Evolutionary conservation across 2,797 vertebrate genomes (phyloP).

Genomic region (Lycodopsis pacificus): DNA sequence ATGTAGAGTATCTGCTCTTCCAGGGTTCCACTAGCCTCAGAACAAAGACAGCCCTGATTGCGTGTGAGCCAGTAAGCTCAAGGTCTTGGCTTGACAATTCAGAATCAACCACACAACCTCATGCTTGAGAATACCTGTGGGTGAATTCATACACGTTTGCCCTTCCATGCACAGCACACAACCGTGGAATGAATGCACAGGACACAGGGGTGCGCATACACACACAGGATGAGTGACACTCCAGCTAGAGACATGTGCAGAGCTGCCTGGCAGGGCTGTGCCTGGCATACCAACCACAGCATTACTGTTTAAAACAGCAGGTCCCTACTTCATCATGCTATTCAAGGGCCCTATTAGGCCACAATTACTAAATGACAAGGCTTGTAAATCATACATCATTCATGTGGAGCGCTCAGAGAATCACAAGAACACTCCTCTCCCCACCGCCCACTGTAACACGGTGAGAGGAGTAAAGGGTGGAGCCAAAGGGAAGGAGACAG

Average conservation of each 20-base stretch:
- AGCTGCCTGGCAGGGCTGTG: conserved; percentile 64
- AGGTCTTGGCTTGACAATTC: background rate
- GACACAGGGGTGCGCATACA: conserved; percentile 22
- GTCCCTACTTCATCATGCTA: conserved; percentile 79
- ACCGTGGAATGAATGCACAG: conserved; percentile 2
- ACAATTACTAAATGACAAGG: conserved; percentile 84
- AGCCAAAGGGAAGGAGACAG: background rate
- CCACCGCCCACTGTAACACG: background rate
- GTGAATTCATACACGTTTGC: conserved; percentile 22
- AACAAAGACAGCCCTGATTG: background rate
- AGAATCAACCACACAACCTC: background rate
- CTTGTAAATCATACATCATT: conserved; percentile 85
- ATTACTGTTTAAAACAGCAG: conserved; percentile 80
- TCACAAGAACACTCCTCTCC: conserved; percentile 46
- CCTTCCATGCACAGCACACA: conserved; percentile 21
- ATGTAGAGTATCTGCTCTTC: background rate
- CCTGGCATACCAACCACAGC: conserved; percentile 77
- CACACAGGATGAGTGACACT: conserved; percentile 35
- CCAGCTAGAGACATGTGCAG: conserved; percentile 29
- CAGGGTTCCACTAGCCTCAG: background rate
- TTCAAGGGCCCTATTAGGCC: conserved; percentile 82
- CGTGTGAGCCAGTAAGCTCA: background rate
- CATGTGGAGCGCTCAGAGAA: conserved; percentile 66
- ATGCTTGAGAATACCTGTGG: conserved; percentile 9
- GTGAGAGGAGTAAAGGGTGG: background rate